A percentile compares a stretch with the other conserved stretches of the same genome.
phyloP scores from a whole-genome alignment of 2,888 invertebrate genomes.

The Andrena haemorrhoa region DNA sequence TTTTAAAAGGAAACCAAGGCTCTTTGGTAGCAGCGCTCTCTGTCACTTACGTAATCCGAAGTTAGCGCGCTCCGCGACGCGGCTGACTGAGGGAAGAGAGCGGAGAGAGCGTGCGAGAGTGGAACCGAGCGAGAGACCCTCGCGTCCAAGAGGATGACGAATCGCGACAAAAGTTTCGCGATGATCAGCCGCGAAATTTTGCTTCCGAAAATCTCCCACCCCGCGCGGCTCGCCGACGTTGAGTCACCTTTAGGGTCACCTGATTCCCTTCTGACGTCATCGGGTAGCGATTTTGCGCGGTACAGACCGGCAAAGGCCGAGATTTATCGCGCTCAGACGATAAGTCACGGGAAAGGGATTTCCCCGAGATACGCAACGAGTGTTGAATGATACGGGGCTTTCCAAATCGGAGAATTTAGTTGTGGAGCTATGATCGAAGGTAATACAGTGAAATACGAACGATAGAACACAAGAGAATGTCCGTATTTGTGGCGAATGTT shows the following conservation, averaged over 20 bases:
- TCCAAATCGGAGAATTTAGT: background rate
- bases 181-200: conserved; percentile 41
- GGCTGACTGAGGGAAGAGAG: conserved; percentile 31
- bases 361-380: background rate
- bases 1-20: conserved; percentile 77
- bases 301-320: conserved; percentile 23
- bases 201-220: background rate
- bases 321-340: conserved; percentile 40
- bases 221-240: background rate
- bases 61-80: conserved; percentile 55
- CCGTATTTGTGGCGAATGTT: no score
- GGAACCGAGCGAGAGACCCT: conserved; percentile 11
- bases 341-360: conserved; percentile 30
- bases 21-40: conserved; percentile 62
- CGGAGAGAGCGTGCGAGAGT: conserved; percentile 7
- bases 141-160: conserved; percentile 39
- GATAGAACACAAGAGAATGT: no score
- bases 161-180: conserved; percentile 43
- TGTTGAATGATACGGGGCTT: background rate
- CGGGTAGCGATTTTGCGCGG: conserved; percentile 1
- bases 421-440: no score
- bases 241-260: background rate
- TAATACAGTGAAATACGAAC: no score
- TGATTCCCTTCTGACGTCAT: conserved; percentile 32
- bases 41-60: conserved; percentile 68